phyloP scores from a whole-genome alignment of 1,140 invertebrate genomes.

The Pseudomyrmex dendroicus region DNA sequence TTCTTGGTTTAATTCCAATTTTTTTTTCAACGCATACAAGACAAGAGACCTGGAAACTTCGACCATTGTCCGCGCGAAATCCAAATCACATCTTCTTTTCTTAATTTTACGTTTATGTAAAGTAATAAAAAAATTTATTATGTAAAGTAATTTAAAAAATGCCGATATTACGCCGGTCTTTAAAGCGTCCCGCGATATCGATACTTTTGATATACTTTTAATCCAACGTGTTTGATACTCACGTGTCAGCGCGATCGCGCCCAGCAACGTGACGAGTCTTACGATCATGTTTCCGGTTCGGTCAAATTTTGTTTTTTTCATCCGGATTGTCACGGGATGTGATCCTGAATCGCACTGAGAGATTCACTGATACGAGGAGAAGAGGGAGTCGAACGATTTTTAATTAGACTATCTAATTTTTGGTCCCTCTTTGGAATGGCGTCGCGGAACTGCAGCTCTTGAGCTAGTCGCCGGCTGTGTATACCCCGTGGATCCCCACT shows the following conservation, averaged over 20 bases:
- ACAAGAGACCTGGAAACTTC: no score
- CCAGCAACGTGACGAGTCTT: conserved; percentile 72
- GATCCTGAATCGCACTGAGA: conserved; percentile 10
- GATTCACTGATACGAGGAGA: conserved; percentile 50
- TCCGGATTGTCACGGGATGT: not conserved
- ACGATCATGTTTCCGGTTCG: conserved; percentile 71
- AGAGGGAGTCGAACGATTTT: not conserved
- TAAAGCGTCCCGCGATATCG: no score
- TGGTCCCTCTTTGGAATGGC: conserved; percentile 75
- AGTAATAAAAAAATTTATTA: no score
- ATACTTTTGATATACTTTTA: not conserved
- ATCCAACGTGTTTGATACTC: conserved; percentile 67
- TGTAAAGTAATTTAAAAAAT: no score
- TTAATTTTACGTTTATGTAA: no score
- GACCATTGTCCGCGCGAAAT: no score
- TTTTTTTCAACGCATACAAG: no score
- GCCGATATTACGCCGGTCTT: no score
- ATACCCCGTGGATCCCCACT: conserved; percentile 81
- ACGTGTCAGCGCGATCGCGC: conserved; percentile 74
- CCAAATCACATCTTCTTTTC: no score
- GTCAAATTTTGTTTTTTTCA: not conserved
- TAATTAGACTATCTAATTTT: conserved; percentile 58
- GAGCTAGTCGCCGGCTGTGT: conserved; percentile 74
- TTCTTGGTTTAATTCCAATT: no score
- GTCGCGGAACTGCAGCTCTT: conserved; percentile 78